These are phyloP conservation scores for Drosophila suzukii DNA, from an alignment of 1,140 invertebrate genomes.

Conservation along the genomic window DNA sequence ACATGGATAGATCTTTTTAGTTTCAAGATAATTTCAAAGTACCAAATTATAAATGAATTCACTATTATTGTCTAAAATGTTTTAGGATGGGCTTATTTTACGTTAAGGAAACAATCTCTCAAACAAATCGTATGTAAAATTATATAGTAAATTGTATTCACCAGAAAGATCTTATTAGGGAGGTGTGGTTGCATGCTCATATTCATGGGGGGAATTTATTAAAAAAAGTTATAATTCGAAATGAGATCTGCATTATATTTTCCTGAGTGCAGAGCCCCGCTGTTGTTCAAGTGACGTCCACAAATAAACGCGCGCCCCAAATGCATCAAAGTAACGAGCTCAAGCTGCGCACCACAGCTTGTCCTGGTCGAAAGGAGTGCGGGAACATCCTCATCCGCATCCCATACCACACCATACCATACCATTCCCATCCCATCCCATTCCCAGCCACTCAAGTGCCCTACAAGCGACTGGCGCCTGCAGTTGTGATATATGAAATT, in stretches of 20 bases:
- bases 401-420: background rate
- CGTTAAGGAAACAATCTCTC: no score
- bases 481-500: slow-evolving; percentile 77
- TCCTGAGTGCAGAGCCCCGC: slow-evolving; percentile 52
- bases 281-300: slow-evolving; percentile 65
- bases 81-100: no score
- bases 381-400: slow-evolving; percentile 1
- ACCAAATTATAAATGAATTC: no score
- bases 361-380: slow-evolving; percentile 24
- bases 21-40: no score
- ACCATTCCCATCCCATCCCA: no score
- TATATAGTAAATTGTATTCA: no score
- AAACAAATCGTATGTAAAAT: no score
- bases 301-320: slow-evolving; percentile 78
- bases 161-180: no score
- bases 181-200: no score
- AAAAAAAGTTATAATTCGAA: background rate
- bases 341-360: slow-evolving; percentile 75
- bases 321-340: slow-evolving; percentile 84
- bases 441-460: slow-evolving; percentile 32
- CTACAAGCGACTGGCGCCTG: slow-evolving; percentile 64
- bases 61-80: no score
- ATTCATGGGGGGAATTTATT: no score
- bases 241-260: background rate
- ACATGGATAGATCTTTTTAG: no score